phyloP scores from a whole-genome alignment of 1,140 invertebrate genomes.

The Orchestia grillus region DNA sequence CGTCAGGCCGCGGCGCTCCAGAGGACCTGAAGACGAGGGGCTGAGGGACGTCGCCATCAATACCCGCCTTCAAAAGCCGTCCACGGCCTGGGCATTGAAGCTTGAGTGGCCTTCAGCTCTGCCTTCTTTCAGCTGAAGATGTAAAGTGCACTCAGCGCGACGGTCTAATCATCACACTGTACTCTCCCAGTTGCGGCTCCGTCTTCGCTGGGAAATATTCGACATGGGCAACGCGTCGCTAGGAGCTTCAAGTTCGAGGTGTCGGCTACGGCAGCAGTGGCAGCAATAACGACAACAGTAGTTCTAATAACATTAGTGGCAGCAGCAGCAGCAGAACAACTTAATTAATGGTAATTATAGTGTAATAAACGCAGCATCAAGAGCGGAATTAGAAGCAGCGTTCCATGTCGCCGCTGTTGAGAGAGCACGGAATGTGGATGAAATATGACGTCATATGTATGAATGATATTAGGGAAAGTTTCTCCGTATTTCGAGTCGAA shows the following conservation, averaged over 20 bases:
- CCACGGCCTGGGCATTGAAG: background rate
- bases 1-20: background rate
- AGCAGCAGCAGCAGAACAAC: background rate
- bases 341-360: background rate
- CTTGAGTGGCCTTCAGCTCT: background rate
- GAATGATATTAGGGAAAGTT: no score
- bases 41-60: background rate
- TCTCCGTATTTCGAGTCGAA: no score
- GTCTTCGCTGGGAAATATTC: background rate
- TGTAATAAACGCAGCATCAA: no score
- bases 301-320: background rate
- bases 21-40: background rate
- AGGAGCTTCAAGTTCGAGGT: background rate
- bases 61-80: background rate
- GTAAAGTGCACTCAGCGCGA: background rate
- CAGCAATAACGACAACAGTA: background rate
- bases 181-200: background rate
- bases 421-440: no score
- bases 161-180: background rate
- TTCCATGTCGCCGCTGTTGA: no score
- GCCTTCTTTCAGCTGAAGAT: constrained; percentile 7
- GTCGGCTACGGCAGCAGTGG: background rate
- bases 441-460: no score
- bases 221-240: background rate
- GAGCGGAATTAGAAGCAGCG: no score